These are phyloP conservation scores for Tribolium madens DNA, from an alignment of 1,140 invertebrate species.

Conservation along the genomic window DNA sequence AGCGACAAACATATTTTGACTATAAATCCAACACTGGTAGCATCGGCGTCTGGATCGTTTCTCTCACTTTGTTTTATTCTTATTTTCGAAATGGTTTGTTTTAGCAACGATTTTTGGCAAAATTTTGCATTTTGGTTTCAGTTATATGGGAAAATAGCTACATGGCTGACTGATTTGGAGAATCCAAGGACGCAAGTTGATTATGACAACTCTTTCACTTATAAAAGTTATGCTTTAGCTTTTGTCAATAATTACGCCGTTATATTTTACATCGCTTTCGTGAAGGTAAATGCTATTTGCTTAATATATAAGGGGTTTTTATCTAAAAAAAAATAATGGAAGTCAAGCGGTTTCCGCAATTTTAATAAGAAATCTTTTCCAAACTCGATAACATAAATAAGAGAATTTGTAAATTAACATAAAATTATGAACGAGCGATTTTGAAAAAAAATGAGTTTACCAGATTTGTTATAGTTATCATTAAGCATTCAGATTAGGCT, in stretches of 20 bases:
- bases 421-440: too few relatives aligned
- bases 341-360: too few relatives aligned
- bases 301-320: too few relatives aligned
- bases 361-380: too few relatives aligned
- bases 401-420: too few relatives aligned
- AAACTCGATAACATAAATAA: too few relatives aligned
- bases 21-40: not conserved
- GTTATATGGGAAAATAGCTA: slow-evolving; percentile 88
- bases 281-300: slow-evolving; percentile 84
- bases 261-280: slow-evolving; percentile 97
- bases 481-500: too few relatives aligned
- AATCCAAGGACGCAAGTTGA: slow-evolving; percentile 94
- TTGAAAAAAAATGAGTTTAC: too few relatives aligned
- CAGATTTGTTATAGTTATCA: too few relatives aligned
- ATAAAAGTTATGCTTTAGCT: slow-evolving; percentile 96
- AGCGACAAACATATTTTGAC: not conserved
- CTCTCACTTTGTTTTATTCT: slow-evolving; percentile 32
- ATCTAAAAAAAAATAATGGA: too few relatives aligned
- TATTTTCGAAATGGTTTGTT: slow-evolving; percentile 55
- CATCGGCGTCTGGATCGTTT: not conserved
- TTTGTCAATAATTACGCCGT: slow-evolving; percentile 98
- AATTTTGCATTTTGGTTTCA: slow-evolving; percentile 65
- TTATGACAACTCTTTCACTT: slow-evolving; percentile 94
- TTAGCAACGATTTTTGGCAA: slow-evolving; percentile 76
- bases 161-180: slow-evolving; percentile 93